Conservation (phyloP, 2,113 vertebrate genomes). For the Dasyurus viverrinus region DNA sequence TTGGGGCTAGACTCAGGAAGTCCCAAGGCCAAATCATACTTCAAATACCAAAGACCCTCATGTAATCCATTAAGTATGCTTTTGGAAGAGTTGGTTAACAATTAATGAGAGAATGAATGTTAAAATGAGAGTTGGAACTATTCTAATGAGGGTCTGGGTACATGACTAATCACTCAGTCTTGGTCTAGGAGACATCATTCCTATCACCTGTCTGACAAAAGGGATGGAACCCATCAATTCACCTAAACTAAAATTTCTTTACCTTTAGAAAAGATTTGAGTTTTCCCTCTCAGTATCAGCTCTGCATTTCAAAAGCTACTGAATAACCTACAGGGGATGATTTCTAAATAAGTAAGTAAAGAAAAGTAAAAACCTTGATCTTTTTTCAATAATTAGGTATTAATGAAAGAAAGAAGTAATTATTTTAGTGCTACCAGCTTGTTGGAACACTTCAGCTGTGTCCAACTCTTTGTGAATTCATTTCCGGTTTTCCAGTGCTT, state of each 20-base stretch:
- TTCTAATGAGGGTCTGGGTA: background rate
- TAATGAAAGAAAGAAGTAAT: background rate
- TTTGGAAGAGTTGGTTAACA: background rate
- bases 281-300: background rate
- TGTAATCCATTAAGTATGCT: too few species aligned
- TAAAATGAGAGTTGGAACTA: background rate
- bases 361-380: background rate
- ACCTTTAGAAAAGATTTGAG: background rate
- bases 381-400: background rate
- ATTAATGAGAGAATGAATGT: background rate
- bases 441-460: background rate
- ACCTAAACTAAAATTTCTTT: background rate
- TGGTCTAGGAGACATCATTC: background rate
- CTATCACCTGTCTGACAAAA: background rate
- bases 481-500: background rate
- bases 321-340: background rate
- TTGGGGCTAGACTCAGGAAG: too few species aligned
- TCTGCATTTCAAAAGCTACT: background rate
- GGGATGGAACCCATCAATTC: background rate
- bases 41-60: too few species aligned
- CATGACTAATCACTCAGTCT: background rate
- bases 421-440: background rate
- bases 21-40: too few species aligned
- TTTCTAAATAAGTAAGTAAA: background rate
- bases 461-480: background rate